phyloP scores from a whole-genome alignment of 2,113 vertebrate species.

The Syrrhaptes paradoxus region DNA sequence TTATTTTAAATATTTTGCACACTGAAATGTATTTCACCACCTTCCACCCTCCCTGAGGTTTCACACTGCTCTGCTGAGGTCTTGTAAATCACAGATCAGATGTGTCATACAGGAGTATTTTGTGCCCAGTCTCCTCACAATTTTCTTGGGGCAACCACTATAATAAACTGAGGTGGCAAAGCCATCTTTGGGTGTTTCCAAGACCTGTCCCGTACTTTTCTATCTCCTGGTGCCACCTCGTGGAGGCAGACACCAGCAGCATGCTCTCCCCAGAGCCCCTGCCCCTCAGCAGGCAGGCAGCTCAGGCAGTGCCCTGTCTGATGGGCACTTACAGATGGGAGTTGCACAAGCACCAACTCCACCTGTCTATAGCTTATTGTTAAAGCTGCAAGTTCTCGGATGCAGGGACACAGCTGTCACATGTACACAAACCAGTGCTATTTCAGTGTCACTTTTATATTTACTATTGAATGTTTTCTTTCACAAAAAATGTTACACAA shows the following conservation, averaged over 20 bases:
- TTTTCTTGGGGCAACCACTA: not conserved
- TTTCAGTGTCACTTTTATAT: not conserved
- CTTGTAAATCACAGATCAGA: not conserved
- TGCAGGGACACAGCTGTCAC: not conserved
- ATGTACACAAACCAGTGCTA: too few species aligned
- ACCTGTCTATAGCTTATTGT: not conserved
- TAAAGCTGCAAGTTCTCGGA: not conserved
- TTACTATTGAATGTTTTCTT: not conserved
- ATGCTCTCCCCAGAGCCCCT: not conserved
- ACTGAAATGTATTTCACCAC: not conserved
- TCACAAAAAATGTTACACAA: not conserved
- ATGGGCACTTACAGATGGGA: not conserved
- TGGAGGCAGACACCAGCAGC: not conserved
- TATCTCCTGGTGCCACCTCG: slow-evolving; percentile 4
- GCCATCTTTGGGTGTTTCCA: not conserved
- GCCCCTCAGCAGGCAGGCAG: not conserved
- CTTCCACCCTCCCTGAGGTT: not conserved
- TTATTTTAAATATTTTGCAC: not conserved
- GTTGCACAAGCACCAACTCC: not conserved
- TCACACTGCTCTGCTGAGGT: not conserved
- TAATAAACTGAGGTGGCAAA: not conserved
- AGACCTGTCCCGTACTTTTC: not conserved
- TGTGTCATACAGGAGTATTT: not conserved
- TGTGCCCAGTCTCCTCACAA: not conserved
- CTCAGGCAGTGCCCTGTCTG: too few species aligned